These are phyloP conservation scores for Okamejei kenojei DNA, from an alignment of 2,797 vertebrate genomes.

Conservation along the genomic window DNA sequence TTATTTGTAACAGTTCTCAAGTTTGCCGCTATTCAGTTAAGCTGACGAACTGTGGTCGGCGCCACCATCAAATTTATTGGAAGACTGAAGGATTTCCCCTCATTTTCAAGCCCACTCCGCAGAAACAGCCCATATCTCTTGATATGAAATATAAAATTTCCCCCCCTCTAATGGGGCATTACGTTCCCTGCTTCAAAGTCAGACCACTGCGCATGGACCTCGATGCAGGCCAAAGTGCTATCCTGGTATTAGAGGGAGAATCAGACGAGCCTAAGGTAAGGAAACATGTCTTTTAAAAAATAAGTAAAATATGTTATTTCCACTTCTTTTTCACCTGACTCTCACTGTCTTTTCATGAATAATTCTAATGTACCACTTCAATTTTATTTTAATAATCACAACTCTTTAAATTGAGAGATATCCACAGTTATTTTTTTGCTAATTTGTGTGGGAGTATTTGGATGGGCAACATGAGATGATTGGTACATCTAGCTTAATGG, in stretches of 20 bases:
- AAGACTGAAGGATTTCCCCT: constrained; percentile 53
- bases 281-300: background rate
- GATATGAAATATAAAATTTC: constrained; percentile 39
- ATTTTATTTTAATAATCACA: background rate
- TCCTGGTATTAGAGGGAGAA: constrained; percentile 66
- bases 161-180: background rate
- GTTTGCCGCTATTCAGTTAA: constrained; percentile 67
- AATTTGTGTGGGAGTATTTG: background rate
- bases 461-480: background rate
- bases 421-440: background rate
- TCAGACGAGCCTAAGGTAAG: constrained; percentile 65
- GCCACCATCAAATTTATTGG: constrained; percentile 72
- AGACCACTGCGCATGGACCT: constrained; percentile 62
- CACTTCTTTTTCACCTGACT: background rate
- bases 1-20: constrained; percentile 55
- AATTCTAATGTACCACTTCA: background rate
- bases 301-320: too few relatives aligned
- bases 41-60: constrained; percentile 71
- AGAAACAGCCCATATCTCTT: constrained; percentile 17
- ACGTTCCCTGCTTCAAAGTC: constrained; percentile 63
- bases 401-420: background rate
- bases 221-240: constrained; percentile 56
- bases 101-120: constrained; percentile 38
- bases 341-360: background rate
- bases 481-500: background rate